Percentiles rank a stretch among this genome's conserved stretches.
phyloP scores from a whole-genome alignment of 2,113 vertebrate species.

The Sitta europaea region DNA sequence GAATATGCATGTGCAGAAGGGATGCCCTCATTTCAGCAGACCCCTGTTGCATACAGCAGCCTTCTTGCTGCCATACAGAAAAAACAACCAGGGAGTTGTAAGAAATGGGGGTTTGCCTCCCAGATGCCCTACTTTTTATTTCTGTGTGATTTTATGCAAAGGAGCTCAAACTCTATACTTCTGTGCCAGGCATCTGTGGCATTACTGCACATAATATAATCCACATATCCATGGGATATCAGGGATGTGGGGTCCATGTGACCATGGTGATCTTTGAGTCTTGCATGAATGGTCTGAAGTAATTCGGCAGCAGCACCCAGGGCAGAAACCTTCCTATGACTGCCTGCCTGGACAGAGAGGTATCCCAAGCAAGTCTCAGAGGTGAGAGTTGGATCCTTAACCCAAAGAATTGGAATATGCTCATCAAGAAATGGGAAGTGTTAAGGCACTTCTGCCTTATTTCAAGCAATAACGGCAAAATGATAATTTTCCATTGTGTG shows the following conservation, averaged over 20 bases:
- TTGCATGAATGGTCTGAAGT: fast-evolving
- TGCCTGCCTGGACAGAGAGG: background rate
- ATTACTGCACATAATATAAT: background rate
- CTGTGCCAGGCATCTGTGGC: background rate
- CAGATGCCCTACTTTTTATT: slow-evolving; percentile 18
- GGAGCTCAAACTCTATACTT: background rate
- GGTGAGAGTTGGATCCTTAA: background rate
- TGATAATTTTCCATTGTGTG: background rate
- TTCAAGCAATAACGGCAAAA: background rate
- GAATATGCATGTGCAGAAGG: slow-evolving; percentile 33
- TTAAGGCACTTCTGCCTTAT: background rate
- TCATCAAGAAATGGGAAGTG: background rate
- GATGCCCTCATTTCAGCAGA: slow-evolving; percentile 40
- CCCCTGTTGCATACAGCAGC: background rate
- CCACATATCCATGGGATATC: background rate
- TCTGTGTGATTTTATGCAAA: background rate
- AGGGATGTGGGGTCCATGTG: background rate
- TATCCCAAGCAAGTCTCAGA: background rate
- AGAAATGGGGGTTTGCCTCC: background rate
- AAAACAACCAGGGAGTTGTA: slow-evolving; percentile 15
- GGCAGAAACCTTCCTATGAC: background rate
- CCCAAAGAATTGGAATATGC: background rate
- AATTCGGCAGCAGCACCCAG: background rate
- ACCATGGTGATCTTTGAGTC: background rate
- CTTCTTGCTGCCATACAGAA: background rate